These are phyloP conservation scores for Tetramorium alpestre DNA, from an alignment of 1,140 invertebrate genomes.

Conservation along the genomic window DNA sequence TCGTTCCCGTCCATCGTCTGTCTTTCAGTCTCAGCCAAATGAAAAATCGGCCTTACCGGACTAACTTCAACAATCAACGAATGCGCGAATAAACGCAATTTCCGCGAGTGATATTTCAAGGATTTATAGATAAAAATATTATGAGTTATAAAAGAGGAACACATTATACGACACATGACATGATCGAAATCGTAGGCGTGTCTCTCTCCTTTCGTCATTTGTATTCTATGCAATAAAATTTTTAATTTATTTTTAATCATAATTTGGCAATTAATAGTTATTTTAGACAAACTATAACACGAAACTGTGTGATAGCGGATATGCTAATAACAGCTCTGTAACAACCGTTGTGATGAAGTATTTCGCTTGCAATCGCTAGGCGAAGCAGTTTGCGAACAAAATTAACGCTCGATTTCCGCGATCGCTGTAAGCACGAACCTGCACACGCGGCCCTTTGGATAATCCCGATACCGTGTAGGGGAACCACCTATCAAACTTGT, in stretches of 20 bases:
- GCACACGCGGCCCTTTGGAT: slow-evolving; percentile 45
- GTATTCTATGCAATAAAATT: neutral
- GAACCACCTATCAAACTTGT: slow-evolving; percentile 59
- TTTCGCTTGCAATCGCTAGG: slow-evolving; percentile 1
- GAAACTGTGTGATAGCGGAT: neutral
- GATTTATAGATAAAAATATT: neutral
- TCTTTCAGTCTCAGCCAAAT: slow-evolving; percentile 17
- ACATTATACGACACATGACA: neutral
- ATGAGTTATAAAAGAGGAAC: neutral
- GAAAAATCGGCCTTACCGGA: slow-evolving; percentile 10
- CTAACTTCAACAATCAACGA: slow-evolving; percentile 18
- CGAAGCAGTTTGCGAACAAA: slow-evolving; percentile 51
- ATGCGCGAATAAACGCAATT: neutral
- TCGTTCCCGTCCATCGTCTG: slow-evolving; percentile 48
- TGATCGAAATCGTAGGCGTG: neutral
- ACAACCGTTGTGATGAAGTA: slow-evolving; percentile 4
- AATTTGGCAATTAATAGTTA: neutral
- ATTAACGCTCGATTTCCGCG: slow-evolving; percentile 58
- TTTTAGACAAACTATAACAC: neutral
- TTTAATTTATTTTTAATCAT: neutral
- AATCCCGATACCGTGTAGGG: slow-evolving; percentile 59
- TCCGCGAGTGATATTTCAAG: neutral
- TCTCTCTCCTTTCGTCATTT: neutral
- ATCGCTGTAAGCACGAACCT: slow-evolving; percentile 42
- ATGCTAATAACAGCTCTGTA: slow-evolving; percentile 20